Evolutionary conservation across 2,888 invertebrate species (phyloP).

Genomic region (Xanthostigma xanthostigma): DNA sequence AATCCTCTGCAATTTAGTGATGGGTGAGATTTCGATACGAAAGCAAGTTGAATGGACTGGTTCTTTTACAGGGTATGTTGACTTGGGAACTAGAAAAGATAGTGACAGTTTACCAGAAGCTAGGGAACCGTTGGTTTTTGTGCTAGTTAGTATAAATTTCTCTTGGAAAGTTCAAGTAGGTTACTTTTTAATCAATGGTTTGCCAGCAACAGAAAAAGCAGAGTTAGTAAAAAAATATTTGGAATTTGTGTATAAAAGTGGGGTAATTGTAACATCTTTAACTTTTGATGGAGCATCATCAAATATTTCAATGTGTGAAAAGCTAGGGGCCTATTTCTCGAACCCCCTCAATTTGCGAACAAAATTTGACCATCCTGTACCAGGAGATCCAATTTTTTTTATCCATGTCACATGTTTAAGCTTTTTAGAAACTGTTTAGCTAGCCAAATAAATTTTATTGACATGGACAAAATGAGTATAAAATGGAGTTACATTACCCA

Average conservation of each 20-base stretch:
- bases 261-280: conserved; percentile 3
- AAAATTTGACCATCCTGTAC: no score
- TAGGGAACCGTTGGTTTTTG: conserved; percentile 8
- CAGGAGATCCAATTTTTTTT: no score
- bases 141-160: conserved; percentile 7
- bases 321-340: neutral
- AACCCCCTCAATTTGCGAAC: neutral
- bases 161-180: conserved; percentile 9
- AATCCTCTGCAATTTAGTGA: no score
- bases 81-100: conserved; percentile 5
- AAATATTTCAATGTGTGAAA: neutral
- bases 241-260: conserved; percentile 2
- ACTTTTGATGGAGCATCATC: conserved; percentile 8
- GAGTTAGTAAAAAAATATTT: conserved; percentile 4
- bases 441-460: no score
- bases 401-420: no score
- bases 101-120: conserved; percentile 6
- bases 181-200: conserved; percentile 6
- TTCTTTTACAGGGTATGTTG: conserved; percentile 3
- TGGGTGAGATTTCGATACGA: no score
- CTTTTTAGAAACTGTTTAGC: no score
- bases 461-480: no score
- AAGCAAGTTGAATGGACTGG: conserved; percentile 2
- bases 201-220: conserved; percentile 3
- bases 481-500: no score